Base-by-base conservation (phyloP, 1,140 invertebrate species). In the Drosophila rufa region DNA sequence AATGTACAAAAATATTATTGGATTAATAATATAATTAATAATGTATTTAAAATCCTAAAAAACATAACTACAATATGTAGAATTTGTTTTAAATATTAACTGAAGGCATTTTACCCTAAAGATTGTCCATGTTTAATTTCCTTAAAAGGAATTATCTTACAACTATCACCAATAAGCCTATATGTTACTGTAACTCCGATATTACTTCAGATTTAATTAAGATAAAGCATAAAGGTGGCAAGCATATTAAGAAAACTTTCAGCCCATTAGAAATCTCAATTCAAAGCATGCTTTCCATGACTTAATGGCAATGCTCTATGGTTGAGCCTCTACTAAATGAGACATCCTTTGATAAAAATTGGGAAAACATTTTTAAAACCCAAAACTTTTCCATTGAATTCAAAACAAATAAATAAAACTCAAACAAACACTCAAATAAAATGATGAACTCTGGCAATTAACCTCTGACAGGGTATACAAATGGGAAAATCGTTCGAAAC, bases 401-500 rank as follows among this genome's bases (percentile, higher is more conserved):
- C 9, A 38, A 53, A 67, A 12, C 7, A 38, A 0, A 17, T 0
- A 25, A 7, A 17, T 42, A 56, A 56, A 50, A 42, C 1, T 9
- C 27, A 3, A 36, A 38, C 40, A 68, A 9, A 22, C 33, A 15
- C 12, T 55, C 19, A 22, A 27, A 55, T 68, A 22, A 66, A 62
- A 46, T 66, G 64, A 62, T n/a, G 22, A 67, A 59, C 53, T 51
- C 30, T 38, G 65, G 46, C 59, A 47, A 59, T 45, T 56, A 68
- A 59, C 36, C 46, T 70, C 33, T 56, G 43, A 30, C 19, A 66
- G 76, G 40, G 68, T 79, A 64, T 45, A 12, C 66, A 59, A 69
- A 75, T 75, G 64, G 19, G 56, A 67, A 61, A 76, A 74, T 45
- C 75, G 38, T 55, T 42, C 27, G 42, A 67, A 82, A 69, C 43